These are phyloP conservation scores for Atrina japonica DNA, from an alignment of 2,888 invertebrate species.

Conservation along the genomic window DNA sequence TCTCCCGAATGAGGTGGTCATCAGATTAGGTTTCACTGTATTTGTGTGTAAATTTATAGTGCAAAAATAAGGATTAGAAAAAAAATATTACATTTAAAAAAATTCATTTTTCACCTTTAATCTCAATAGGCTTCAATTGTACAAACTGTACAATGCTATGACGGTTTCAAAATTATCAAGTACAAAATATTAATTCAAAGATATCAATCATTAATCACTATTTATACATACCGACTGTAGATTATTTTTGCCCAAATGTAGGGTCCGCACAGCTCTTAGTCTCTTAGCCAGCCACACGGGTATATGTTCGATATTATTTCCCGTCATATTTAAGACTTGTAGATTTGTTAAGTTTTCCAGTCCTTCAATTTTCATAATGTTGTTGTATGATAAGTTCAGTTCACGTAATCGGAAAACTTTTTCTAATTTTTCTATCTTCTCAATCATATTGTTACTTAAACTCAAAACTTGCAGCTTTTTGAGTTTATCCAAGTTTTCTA, in stretches of 20 bases:
- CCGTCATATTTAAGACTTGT: constrained; percentile 74
- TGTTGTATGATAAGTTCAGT: constrained; percentile 76
- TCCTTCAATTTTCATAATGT: constrained; percentile 74
- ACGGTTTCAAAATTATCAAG: background rate
- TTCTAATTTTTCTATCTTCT: constrained; percentile 79
- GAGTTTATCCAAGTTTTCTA: constrained; percentile 78
- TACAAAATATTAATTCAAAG: background rate
- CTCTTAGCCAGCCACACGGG: constrained; percentile 77
- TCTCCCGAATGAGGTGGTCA: too few relatives aligned
- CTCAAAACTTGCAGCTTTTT: constrained; percentile 73
- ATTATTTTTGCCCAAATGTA: constrained; percentile 74
- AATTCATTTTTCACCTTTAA: background rate
- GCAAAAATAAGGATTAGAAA: too few relatives aligned
- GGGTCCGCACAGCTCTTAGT: constrained; percentile 71
- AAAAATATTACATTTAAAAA: background rate
- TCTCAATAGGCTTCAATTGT: background rate
- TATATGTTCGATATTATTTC: constrained; percentile 76
- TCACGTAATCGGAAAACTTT: constrained; percentile 74
- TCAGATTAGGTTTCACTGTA: too few relatives aligned
- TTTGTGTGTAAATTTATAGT: too few relatives aligned
- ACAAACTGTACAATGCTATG: background rate
- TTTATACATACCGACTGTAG: constrained; percentile 74
- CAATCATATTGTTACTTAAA: constrained; percentile 77
- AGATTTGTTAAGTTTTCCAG: constrained; percentile 72
- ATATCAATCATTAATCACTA: background rate